Evolutionary conservation across 2,888 invertebrate species (phyloP).

Genomic region (Meandrusa payeni): DNA sequence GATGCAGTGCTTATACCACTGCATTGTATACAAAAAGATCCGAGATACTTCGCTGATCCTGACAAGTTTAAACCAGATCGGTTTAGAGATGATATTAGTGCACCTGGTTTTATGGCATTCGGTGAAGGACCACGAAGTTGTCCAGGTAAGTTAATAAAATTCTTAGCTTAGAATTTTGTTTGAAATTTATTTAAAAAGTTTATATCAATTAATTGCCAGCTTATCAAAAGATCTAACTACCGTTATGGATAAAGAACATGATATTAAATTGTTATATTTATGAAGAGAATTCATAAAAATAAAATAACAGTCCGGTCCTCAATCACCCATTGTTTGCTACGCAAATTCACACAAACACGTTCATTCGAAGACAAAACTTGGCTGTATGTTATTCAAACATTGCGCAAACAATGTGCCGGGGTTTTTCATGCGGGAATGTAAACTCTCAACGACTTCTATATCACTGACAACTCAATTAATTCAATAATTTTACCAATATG

Average conservation of each 20-base stretch:
- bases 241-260: too few species aligned
- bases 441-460: background rate
- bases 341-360: conserved; percentile 26
- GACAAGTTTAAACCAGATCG: conserved; percentile 67
- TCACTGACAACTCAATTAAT: too few species aligned
- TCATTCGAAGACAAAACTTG: conserved; percentile 20
- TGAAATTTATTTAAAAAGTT: too few species aligned
- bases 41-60: conserved; percentile 59
- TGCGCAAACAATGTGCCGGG: conserved; percentile 20
- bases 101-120: conserved; percentile 63
- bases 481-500: too few species aligned
- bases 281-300: background rate
- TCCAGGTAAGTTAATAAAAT: conserved; percentile 69
- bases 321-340: conserved; percentile 31
- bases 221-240: too few species aligned
- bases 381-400: conserved; percentile 30
- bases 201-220: too few species aligned
- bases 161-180: too few species aligned
- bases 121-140: conserved; percentile 72
- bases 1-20: conserved; percentile 66
- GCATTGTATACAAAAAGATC: conserved; percentile 64
- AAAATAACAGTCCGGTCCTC: conserved; percentile 5
- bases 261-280: too few species aligned
- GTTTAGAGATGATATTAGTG: conserved; percentile 55
- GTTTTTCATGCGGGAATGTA: conserved; percentile 8